phyloP scores from a whole-genome alignment of 2,113 vertebrate species.

The Ophiodon elongatus region DNA sequence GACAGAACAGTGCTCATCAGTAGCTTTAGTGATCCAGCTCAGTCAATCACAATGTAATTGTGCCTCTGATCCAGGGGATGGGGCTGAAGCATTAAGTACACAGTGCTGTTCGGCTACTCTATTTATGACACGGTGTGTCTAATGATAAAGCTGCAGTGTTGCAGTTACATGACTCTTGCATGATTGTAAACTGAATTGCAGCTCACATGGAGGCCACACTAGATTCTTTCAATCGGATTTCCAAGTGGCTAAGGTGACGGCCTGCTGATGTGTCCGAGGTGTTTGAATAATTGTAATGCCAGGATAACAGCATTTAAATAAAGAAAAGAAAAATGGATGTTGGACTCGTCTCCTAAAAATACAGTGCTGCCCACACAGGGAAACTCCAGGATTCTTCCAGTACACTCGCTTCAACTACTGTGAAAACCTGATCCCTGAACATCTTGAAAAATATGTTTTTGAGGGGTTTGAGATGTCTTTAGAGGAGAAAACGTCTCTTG shows the following conservation, averaged over 20 bases:
- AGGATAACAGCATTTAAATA: conserved; percentile 19
- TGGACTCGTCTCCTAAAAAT: conserved; percentile 30
- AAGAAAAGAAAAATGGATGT: conserved; percentile 7
- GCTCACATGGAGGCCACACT: conserved; percentile 22
- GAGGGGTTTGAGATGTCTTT: conserved; percentile 54
- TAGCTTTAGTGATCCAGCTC: conserved; percentile 58
- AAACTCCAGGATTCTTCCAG: conserved; percentile 37
- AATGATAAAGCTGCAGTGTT: conserved; percentile 40
- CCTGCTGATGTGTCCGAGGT: conserved; percentile 35
- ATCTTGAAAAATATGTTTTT: conserved; percentile 50
- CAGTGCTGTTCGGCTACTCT: conserved; percentile 51
- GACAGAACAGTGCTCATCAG: conserved; percentile 49
- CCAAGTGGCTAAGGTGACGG: conserved; percentile 28
- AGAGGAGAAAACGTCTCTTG: conserved; percentile 37
- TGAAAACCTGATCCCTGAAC: conserved; percentile 53
- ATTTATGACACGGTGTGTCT: conserved; percentile 62
- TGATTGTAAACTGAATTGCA: conserved; percentile 44
- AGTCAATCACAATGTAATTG: conserved; percentile 80
- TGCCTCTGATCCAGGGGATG: conserved; percentile 81
- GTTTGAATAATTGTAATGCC: conserved; percentile 24
- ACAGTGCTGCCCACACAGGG: conserved; percentile 16
- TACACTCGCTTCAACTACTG: conserved; percentile 42
- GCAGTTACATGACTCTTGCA: conserved; percentile 22
- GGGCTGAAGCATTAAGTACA: conserved; percentile 82
- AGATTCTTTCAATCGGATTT: conserved; percentile 51